These are phyloP conservation scores for Fringilla coelebs DNA, from an alignment of 2,797 vertebrate genomes.

Conservation along the genomic window DNA sequence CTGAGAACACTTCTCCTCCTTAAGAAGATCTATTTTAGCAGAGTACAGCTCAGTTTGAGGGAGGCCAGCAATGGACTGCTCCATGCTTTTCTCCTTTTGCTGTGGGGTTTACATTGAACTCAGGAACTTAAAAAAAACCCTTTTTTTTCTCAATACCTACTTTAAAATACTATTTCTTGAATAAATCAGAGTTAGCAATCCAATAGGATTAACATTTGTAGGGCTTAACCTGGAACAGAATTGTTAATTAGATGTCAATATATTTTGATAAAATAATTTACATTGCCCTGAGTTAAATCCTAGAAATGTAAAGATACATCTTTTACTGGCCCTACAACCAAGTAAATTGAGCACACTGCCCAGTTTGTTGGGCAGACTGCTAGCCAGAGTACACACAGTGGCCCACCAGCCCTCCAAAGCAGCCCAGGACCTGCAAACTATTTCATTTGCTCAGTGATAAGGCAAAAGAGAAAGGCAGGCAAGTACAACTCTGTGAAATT, in stretches of 20 bases:
- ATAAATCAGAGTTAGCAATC: background rate
- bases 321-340: background rate
- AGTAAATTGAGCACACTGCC: background rate
- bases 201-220: background rate
- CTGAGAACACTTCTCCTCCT: background rate
- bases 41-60: background rate
- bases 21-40: background rate
- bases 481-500: background rate
- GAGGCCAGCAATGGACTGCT: background rate
- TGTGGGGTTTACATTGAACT: background rate
- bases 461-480: background rate
- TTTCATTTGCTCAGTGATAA: background rate
- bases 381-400: background rate
- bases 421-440: background rate
- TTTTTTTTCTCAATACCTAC: background rate
- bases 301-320: background rate
- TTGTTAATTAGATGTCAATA: background rate
- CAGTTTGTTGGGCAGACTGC: background rate
- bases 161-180: background rate
- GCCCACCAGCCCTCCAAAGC: background rate
- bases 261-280: background rate
- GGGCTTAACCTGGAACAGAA: background rate
- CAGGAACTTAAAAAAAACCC: background rate
- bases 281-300: background rate
- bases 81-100: background rate